Evolutionary conservation across 2,888 invertebrate genomes (phyloP).

Genomic region (Parelbella ahira): DNA sequence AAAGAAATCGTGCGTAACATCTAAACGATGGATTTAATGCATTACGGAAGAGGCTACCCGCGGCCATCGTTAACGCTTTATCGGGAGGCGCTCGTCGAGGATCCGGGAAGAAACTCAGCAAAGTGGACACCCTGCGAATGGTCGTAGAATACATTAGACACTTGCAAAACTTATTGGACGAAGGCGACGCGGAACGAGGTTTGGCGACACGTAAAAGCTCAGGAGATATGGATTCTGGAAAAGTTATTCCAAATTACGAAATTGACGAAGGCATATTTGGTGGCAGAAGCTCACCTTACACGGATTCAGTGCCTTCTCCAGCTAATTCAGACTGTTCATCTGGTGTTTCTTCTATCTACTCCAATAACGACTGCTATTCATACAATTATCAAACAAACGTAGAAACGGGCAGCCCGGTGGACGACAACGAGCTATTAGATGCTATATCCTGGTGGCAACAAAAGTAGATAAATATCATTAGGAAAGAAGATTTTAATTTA

Average conservation of each 20-base stretch:
- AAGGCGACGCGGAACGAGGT: slow-evolving; percentile 80
- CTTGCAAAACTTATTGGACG: slow-evolving; percentile 87
- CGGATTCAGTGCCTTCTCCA: slow-evolving; percentile 82
- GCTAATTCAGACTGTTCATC: slow-evolving; percentile 85
- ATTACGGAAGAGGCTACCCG: slow-evolving; percentile 91
- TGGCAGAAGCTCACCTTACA: slow-evolving; percentile 60
- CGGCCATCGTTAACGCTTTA: slow-evolving; percentile 86
- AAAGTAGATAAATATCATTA: slow-evolving; percentile 53
- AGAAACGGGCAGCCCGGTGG: slow-evolving; percentile 81
- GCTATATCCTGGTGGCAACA: slow-evolving; percentile 91
- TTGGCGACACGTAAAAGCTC: slow-evolving; percentile 36
- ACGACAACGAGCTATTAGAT: slow-evolving; percentile 91
- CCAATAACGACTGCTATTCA: slow-evolving; percentile 41
- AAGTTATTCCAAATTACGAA: slow-evolving; percentile 42
- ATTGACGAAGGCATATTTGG: slow-evolving; percentile 62
- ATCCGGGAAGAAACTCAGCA: slow-evolving; percentile 91
- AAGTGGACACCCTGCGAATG: slow-evolving; percentile 93
- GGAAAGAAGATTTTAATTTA: too few relatives aligned
- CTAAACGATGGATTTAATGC: slow-evolving; percentile 96
- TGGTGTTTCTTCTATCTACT: slow-evolving; percentile 68
- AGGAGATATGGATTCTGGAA: slow-evolving; percentile 26
- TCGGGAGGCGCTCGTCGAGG: slow-evolving; percentile 84
- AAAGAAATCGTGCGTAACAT: slow-evolving; percentile 96
- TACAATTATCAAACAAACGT: slow-evolving; percentile 29
- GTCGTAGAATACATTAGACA: slow-evolving; percentile 95